Base-by-base conservation (phyloP, 2,113 vertebrate genomes). In the Sigmodon hispidus region DNA sequence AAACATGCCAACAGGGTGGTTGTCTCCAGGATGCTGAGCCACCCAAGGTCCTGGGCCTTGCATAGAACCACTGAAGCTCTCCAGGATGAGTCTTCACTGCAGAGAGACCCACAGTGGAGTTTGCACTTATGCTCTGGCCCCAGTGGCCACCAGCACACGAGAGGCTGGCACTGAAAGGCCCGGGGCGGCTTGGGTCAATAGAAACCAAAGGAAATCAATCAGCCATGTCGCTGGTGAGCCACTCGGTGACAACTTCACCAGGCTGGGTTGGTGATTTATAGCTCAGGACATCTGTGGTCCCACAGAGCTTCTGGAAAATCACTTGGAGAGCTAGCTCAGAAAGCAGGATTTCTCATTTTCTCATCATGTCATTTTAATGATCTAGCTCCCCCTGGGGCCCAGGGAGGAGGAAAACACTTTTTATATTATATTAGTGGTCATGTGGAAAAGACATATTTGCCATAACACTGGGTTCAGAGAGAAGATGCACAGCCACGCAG, bases 381-480 rank as follows among this genome's bases (percentile, higher is more conserved):
- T 98, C 97, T 98, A 98, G 96, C 67, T 97, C 59, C 97, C 93
- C 83, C 26, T 83, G 98, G 96, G 98, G 89, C 91, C 2, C 0
- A 57, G 67, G 52, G 80, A 95, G 95, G 21, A 96, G 69, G 80
- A 87, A 93, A 96, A 97, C 79, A 36, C 96, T 97, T 97, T 98
- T 88, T 97, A 91, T 97, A 97, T 97, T 94, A 93, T 93, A 91
- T 95, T 97, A 90, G 94, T 89, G 96, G 92, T 96, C 98, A 98
- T 98, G 98, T 98, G 98, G 98, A 98, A 98, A 98, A 98, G 84
- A 96, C 97, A 97, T 97, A 97, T 97, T 98, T 98, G 93, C 96
- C 97, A 89, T 3, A 70, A 96, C 95, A 95, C 94, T 79, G 34
- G 48, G 77, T 96, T 96, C 87, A 50, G 89, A 96, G 90, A 19